Evolutionary conservation across 2,888 invertebrate genomes (phyloP), one percentile per base, ranked within the genome.

Genomic region (Euclidia mi): DNA sequence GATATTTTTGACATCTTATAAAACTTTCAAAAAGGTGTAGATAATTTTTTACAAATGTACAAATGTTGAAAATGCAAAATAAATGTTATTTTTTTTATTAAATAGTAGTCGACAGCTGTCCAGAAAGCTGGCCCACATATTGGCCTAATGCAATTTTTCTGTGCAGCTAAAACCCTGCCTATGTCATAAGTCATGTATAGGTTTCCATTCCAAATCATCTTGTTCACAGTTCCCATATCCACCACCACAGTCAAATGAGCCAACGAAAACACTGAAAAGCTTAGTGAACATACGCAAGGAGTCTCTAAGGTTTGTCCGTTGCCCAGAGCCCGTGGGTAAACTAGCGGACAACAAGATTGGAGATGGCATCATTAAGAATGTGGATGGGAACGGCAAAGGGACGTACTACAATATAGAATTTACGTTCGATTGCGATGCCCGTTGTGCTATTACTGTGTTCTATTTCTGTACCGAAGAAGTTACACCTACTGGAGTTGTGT

Each of bases 231-330:
- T 99, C 94, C 99, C 99, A 0, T 99, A 99, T 92, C 98, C 99
- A 37, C 98, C 98, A 3, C 99, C 99, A 15, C 98, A 98, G 87
- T 97, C 99, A 9, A 98, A 98, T 86, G 99, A 99, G 85, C 99
- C 99, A 25, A 99, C 99, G 10, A 99, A 99, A 92, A 99, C 99
- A 0, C 89, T 99, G 34, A 99, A 99, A 91, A 98, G 99, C 87
- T 94, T 99, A 49, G 97, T 99, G 0, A 99, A 99, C 87, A 99
- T 99, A 60, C 95, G 99, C 41, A 99, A 99, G 85, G 99, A 99
- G 91, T 99, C 99, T 0, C 94, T 99, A 34, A 95, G 98, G 62
- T 97, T 99, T 89, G 97, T 99, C 15, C 96, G 98, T 38, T 96
- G 96, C 45, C 95, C 96, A 0, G 96, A 96, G 65, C 96, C 96